Evolutionary conservation across 2,888 invertebrate species (phyloP), one percentile per base, ranked within the genome.

Genomic region (Macrophya alboannulata): DNA sequence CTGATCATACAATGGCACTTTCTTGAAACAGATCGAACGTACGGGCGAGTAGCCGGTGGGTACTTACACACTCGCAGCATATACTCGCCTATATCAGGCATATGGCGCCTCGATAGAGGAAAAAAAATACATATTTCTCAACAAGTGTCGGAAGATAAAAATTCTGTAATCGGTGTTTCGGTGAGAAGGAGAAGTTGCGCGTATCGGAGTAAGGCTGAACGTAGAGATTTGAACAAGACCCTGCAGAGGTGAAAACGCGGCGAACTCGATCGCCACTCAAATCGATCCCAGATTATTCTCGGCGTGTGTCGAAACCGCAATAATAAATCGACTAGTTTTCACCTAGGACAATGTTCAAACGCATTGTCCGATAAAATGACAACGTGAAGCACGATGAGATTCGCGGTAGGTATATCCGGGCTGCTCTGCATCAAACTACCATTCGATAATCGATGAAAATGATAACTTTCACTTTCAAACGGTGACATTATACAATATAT

Each of bases 391-490:
- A 51, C 17, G 51, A 25, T 31, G 15, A 12, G 59, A 17, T 17
- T 25, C 12, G 68, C 31, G 37, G 37, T 68, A 31, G 68, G n/a
- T n/a, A n/a, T n/a, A n/a, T n/a, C 68, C 17, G 68, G 6, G 68
- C n/a, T n/a, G 9, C 31, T 68, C 68, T 15, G 37, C 68, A 37
- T 37, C 68, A 31, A 10, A 68, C 37, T 31, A 68, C 37, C 68
- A 37, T 68, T 68, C 68, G 68, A 68, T 68, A 37, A 77, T 77
- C 76, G 55, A 77, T 37, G 76, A 77, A 40, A 77, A 31, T 48
- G 37, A 48, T 77, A 37, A 37, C 76, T 77, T 77, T 77, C 76
- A 51, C 51, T 77, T 77, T 51, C 31, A 77, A 77, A 77, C 9
- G 48, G 6, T 51, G 25, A 51, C 51, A 77, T 15, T 51, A n/a